phyloP scores from a whole-genome alignment of 2,113 vertebrate genomes.

The Dissostichus mawsoni region DNA sequence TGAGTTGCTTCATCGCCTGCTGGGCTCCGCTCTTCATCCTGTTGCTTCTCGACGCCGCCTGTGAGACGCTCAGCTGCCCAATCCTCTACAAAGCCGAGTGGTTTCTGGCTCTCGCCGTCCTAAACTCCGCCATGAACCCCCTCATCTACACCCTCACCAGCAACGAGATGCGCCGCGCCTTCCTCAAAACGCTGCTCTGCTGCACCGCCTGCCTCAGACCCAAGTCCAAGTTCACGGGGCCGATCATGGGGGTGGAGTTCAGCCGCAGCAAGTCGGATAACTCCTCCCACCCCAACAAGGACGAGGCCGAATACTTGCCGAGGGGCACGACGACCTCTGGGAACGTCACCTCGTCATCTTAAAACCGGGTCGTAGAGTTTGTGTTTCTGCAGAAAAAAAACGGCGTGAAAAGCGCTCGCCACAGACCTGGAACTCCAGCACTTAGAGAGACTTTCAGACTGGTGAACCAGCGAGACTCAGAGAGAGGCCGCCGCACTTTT shows the following conservation, averaged over 20 bases:
- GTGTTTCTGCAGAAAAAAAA: too few relatives aligned
- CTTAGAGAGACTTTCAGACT: too few relatives aligned
- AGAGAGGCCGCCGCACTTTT: too few relatives aligned
- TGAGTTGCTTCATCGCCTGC: conserved; percentile 97
- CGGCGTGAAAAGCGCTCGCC: too few relatives aligned
- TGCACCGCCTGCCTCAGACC: conserved; percentile 88
- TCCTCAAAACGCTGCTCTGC: conserved; percentile 92
- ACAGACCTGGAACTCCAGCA: too few relatives aligned
- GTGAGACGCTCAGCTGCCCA: conserved; percentile 87
- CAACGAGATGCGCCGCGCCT: conserved; percentile 97
- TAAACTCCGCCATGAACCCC: conserved; percentile 98
- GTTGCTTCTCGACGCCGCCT: conserved; percentile 95
- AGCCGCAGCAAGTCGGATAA: conserved; percentile 97
- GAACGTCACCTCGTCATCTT: conserved; percentile 92
- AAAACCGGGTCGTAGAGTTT: conserved; percentile 68
- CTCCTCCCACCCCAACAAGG: conserved; percentile 95
- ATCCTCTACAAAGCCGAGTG: conserved; percentile 95
- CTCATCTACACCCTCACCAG: conserved; percentile 97
- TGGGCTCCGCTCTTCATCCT: conserved; percentile 98
- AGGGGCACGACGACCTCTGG: conserved; percentile 87
- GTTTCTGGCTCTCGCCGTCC: conserved; percentile 95
- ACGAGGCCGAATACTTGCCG: conserved; percentile 89
- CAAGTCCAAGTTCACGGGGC: conserved; percentile 86
- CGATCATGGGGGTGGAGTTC: conserved; percentile 93
- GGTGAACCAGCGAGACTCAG: too few relatives aligned